Evolutionary conservation across 1,140 invertebrate genomes (phyloP), one percentile per base, ranked within the genome.

Genomic region (Colletes gigas): DNA sequence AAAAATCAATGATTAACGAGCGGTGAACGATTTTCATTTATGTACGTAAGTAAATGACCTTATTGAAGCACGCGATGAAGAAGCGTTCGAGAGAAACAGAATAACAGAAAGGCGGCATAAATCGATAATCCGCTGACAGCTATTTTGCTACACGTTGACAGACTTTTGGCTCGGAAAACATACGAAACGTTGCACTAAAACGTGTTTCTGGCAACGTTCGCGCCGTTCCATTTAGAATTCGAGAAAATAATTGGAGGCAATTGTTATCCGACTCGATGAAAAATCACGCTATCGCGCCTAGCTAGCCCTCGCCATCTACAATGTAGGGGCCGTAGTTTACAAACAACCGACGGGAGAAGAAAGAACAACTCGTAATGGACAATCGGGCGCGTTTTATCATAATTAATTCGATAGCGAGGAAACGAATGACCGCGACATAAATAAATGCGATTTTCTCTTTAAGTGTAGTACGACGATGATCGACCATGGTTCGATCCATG

Each of bases 361-460:
- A 70, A 57, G 57, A 84, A 70, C 41, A 70, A 8, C 52, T 73
- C 17, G 57, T 30, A 50, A 50, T 47, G 15, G 69, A 65, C 59
- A 55, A 7, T 15, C 52, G 30, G 6, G 12, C 62, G 68, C 39
- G 65, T 66, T 75, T 81, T 84, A 84, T 85, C 83, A 52, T 81
- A 85, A 85, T 85, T 85, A 85, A 85, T 85, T 85, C 57, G 82
- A 84, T 85, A 85, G 72, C 60, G 30, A 44, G 55, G 71, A 71
- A 84, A 84, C 77, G 76, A 84, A 76, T 44, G 63, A 39, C 72
- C 44, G 57, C 72, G 68, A 60, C 73, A 75, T 77, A 85, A 81
- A 84, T 76, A 83, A 85, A 80, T 75, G 62, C n/a, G 50, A 81
- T 65, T 72, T 73, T 84, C 82, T 81, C 63, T 57, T 74, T 14